Evolutionary conservation across 2,797 vertebrate genomes (phyloP).

Genomic region (Oreochromis grahami): DNA sequence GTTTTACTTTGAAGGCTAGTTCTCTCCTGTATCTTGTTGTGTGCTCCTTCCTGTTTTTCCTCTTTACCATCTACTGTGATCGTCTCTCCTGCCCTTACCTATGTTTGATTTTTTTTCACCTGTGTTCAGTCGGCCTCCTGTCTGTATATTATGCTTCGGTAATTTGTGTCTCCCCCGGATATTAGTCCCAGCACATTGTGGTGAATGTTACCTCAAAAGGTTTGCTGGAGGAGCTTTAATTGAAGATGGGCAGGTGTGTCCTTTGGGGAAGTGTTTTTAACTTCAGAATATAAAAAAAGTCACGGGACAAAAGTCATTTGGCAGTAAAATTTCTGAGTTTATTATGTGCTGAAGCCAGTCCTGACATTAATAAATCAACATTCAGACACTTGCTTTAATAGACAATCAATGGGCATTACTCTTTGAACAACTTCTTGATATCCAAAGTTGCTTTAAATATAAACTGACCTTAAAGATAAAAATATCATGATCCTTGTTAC

Average conservation of each 20-base stretch:
- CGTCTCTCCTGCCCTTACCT: too few relatives aligned
- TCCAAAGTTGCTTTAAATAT: not conserved
- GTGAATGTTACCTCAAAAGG: too few relatives aligned
- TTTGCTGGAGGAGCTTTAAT: too few relatives aligned
- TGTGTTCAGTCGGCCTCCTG: too few relatives aligned
- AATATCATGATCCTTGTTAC: not conserved
- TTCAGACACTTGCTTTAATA: not conserved
- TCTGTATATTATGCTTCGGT: too few relatives aligned
- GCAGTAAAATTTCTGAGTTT: too few relatives aligned
- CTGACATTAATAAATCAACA: too few relatives aligned
- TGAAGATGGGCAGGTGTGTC: not conserved
- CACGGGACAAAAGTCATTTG: not conserved
- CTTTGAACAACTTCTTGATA: not conserved
- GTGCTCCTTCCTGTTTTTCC: too few relatives aligned
- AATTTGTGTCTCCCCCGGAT: too few relatives aligned
- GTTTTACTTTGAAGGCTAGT: not conserved
- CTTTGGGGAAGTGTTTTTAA: accelerated
- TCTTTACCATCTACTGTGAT: not conserved
- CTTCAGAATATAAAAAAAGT: not conserved
- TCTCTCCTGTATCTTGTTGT: not conserved
- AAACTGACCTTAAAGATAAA: not conserved
- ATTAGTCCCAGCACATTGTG: too few relatives aligned
- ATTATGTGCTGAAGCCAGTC: too few relatives aligned
- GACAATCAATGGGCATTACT: not conserved
- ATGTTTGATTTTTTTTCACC: too few relatives aligned